Evolutionary conservation across 1,140 invertebrate genomes (phyloP).

Genomic region (Globodera ellingtonae): DNA sequence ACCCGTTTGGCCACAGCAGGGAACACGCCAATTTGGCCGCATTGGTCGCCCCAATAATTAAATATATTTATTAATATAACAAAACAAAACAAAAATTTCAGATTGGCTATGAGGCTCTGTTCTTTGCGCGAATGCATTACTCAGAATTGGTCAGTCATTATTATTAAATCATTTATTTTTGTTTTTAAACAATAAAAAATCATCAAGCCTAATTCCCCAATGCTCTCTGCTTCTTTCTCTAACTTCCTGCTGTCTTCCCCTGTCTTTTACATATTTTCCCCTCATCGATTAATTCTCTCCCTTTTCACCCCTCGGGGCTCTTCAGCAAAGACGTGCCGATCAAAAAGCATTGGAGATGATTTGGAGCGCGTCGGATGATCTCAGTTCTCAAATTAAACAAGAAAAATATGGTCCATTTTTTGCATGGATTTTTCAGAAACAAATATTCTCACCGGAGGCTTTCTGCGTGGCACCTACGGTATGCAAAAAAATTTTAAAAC

Average conservation of each 20-base stretch:
- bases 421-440: conserved; percentile 50
- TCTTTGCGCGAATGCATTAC: conserved; percentile 85
- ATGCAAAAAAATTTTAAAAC: not conserved
- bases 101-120: conserved; percentile 77
- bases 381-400: conserved; percentile 59
- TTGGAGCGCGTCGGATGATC: conserved; percentile 73
- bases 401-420: not conserved
- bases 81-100: conserved; percentile 35
- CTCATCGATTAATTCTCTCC: no score
- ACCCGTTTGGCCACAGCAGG: conserved; percentile 73
- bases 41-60: conserved; percentile 63
- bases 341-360: conserved; percentile 79
- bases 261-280: no score
- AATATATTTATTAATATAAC: not conserved
- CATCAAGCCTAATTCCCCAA: no score
- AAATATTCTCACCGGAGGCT: conserved; percentile 59
- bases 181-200: no score
- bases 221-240: no score
- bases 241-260: no score
- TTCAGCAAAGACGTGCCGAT: conserved; percentile 66
- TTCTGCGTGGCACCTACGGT: conserved; percentile 46
- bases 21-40: conserved; percentile 71
- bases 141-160: conserved; percentile 74
- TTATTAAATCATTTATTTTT: no score
- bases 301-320: no score